Conservation (phyloP, 2,113 vertebrate genomes). For the Pandion haliaetus region DNA sequence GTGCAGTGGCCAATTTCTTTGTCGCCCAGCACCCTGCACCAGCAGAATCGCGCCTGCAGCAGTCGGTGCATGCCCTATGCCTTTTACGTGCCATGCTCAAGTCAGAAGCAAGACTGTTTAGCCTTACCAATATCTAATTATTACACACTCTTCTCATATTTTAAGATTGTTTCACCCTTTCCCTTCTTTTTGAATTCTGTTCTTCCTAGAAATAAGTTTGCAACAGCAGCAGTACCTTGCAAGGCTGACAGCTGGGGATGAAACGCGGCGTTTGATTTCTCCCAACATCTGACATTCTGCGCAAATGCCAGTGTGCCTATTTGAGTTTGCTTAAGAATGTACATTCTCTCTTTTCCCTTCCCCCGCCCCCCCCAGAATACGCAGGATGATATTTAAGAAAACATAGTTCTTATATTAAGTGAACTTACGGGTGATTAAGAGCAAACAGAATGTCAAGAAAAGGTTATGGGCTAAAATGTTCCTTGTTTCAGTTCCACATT, state of each 20-base stretch:
- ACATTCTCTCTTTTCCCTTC: background rate
- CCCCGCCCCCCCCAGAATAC: rapidly evolving
- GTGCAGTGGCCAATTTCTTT: background rate
- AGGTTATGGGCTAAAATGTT: slow-evolving; percentile 18
- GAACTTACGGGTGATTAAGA: slow-evolving; percentile 24
- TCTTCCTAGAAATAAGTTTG: background rate
- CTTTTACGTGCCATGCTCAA: background rate
- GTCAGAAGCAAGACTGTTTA: background rate
- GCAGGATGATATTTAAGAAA: slow-evolving; percentile 41
- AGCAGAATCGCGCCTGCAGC: background rate
- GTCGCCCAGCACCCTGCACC: background rate
- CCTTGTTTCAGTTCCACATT: background rate
- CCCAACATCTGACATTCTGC: background rate
- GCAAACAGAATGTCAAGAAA: slow-evolving; percentile 44
- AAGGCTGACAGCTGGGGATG: background rate
- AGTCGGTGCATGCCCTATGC: background rate
- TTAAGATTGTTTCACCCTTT: background rate
- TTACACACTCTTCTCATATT: background rate
- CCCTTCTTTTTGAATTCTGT: background rate
- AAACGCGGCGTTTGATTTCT: background rate
- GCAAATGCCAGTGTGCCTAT: slow-evolving; percentile 11
- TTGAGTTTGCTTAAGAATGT: background rate
- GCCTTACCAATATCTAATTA: background rate
- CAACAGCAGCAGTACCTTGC: background rate
- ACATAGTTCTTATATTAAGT: background rate